phyloP scores from a whole-genome alignment of 1,140 invertebrate species.

The Cyclargus thomasi region DNA sequence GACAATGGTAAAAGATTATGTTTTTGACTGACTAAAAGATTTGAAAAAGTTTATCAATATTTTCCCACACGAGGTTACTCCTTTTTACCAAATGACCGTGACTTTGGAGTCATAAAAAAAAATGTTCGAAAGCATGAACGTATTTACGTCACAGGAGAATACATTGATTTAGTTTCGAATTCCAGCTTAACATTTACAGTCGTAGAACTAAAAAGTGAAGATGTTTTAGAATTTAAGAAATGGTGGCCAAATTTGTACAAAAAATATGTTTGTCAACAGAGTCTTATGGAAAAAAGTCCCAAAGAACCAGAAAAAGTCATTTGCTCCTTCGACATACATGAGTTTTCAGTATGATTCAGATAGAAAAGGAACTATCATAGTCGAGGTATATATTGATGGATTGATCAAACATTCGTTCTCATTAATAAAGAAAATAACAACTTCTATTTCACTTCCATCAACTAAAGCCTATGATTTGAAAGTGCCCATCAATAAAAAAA shows the following conservation, averaged over 20 bases:
- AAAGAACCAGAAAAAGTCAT: slow-evolving; percentile 21
- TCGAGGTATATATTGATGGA: slow-evolving; percentile 26
- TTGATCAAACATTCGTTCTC: slow-evolving; percentile 11
- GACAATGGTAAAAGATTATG: no score
- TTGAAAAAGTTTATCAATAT: slow-evolving; percentile 29
- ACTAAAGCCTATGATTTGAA: slow-evolving; percentile 31
- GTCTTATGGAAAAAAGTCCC: slow-evolving; percentile 24
- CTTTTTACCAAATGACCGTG: slow-evolving; percentile 16
- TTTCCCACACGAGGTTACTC: slow-evolving; percentile 27
- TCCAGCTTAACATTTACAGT: slow-evolving; percentile 27
- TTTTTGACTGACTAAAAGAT: slow-evolving; percentile 28
- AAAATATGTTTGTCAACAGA: slow-evolving; percentile 17
- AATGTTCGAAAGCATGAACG: slow-evolving; percentile 21
- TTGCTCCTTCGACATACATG: slow-evolving; percentile 17
- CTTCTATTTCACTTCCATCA: slow-evolving; percentile 31
- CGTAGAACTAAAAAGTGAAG: slow-evolving; percentile 23
- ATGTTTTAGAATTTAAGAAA: slow-evolving; percentile 22
- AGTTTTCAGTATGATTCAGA: slow-evolving; percentile 19
- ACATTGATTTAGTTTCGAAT: slow-evolving; percentile 26
- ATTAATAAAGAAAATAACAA: no score
- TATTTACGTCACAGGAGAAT: slow-evolving; percentile 24
- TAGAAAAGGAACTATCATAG: slow-evolving; percentile 19
- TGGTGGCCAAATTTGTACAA: background rate
- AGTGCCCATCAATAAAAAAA: no score
- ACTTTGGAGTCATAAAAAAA: slow-evolving; percentile 17